Conservation (phyloP, 2,888 invertebrate genomes). For the Drosophila formosana region DNA sequence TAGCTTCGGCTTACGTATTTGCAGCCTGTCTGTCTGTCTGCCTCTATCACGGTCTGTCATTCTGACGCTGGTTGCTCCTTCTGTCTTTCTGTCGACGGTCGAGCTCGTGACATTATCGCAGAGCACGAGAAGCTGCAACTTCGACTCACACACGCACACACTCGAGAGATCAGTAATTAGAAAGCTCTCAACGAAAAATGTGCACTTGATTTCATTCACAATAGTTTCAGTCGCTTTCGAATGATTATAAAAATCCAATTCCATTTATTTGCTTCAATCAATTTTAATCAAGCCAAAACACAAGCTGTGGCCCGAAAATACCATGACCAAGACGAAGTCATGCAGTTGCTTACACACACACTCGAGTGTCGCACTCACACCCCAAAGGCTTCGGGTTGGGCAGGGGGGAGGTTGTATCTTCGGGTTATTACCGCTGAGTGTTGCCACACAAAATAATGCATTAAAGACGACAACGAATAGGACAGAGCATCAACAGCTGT, state of each 20-base stretch:
- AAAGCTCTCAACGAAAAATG: constrained; percentile 37
- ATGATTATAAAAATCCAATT: constrained; percentile 67
- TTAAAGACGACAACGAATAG: constrained; percentile 71
- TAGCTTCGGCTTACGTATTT: not conserved
- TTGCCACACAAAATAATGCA: constrained; percentile 81
- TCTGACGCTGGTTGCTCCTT: not conserved
- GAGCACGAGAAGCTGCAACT: constrained; percentile 10
- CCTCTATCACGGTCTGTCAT: not conserved
- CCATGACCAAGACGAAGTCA: constrained; percentile 41
- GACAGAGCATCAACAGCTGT: constrained; percentile 63
- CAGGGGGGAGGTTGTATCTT: constrained; percentile 64
- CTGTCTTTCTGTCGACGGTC: not conserved
- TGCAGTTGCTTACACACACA: constrained; percentile 20
- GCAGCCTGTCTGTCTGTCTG: not conserved
- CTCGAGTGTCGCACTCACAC: constrained; percentile 19
- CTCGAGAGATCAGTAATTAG: constrained; percentile 52
- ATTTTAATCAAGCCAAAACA: constrained; percentile 74
- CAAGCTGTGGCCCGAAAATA: constrained; percentile 44
- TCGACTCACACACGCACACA: not conserved
- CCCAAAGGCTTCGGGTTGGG: not conserved
- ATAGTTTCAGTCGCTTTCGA: constrained; percentile 30
- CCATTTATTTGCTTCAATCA: constrained; percentile 78
- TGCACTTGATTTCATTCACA: constrained; percentile 42
- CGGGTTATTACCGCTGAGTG: constrained; percentile 79
- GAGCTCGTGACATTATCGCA: constrained; percentile 4